Evolutionary conservation across 1,140 invertebrate genomes (phyloP), one percentile per base, ranked within the genome.

Genomic region (Adelges cooleyi): DNA sequence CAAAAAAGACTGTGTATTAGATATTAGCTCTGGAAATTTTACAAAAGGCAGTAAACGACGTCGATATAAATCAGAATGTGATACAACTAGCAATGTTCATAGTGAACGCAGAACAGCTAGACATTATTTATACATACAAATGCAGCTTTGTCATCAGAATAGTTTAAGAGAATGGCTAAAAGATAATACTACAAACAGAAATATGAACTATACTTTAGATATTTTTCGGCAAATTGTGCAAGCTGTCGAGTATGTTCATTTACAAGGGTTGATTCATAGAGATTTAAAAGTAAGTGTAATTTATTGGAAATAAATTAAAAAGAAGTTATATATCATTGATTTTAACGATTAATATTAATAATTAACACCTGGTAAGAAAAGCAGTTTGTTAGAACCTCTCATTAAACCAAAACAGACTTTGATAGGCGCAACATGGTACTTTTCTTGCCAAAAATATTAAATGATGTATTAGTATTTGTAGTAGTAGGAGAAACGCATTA

Each of bases 221-320:
- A 86, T 96, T 65, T 98, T 98, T 77, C 80, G 85, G 71, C 92
- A 98, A 76, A 96, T 98, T 71, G 84, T 95, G 1, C 81, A 86
- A 67, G 95, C 93, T 23, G 92, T 98, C 8, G 88, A 95, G 67
- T 98, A 98, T 78, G 88, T 98, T 0, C 95, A 98, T 77, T 74
- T 86, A 0, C 84, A 86, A 69, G 88, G 90, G 4, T 79, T 98
- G 0, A 97, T 98, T 74, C 94, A 98, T 76, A 80, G 94, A 56
- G 94, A 98, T 78, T 80, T 98, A 20, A 97, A 98, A 79, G 86
- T 88, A 77, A 72, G 67, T 40, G 69, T n/a, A 27, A 40, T 42
- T 11, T 44, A 67, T 68, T 54, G n/a, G n/a, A n/a, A 10, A 36
- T 40, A 54, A 42, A 33, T 48, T 59, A 33, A 62, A 33, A 33